Base-by-base conservation (phyloP, 2,888 invertebrate genomes). In the Coelopa pilipes region DNA sequence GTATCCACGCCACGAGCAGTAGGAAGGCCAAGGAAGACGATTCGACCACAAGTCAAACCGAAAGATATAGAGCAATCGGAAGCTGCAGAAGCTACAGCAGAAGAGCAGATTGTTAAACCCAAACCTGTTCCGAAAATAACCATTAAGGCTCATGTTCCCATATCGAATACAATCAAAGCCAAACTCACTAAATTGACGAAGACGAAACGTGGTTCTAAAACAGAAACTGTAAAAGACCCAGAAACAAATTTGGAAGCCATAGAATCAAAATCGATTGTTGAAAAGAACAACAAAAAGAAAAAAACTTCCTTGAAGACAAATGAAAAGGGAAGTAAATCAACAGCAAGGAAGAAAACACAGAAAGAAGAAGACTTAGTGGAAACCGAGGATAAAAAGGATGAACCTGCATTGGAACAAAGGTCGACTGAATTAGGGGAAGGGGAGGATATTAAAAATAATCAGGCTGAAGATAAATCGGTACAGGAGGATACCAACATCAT, bases 1-100 rank as follows among this genome's bases (percentile, higher is more conserved):
- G 79, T 79, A 15, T 76, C 81, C 0, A 70, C 70, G 21, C 65
- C 76, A n/a, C 59, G 45, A 21, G 65, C 9, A 11, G 72, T 73
- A 65, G 60, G 63, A 47, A 77, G 74, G n/a, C 47, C 76, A 50
- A 79, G 78, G 65, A 69, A 68, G 15, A 13, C 21, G 17, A 11
- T 12, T 13, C 21, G 60, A 11, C n/a, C 60, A 0, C 10, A 7
- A 66, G n/a, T 66, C 11, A 9, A 62, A 62, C 3, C 24, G 15
- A 45, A 34, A 24, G n/a, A 24, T 21, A 34, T 34, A 12, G 62
- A 34, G 9, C n/a, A 62, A 1, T 11, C 53, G 53, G 62, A 11
- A 1, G 11, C 2, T 10, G 13, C 15, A 62, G 34, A 24, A 62
- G n/a, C n/a, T 7, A n/a, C 13, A 24, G 15, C 15, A 45, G 62